These are phyloP conservation scores for Phoronis australis DNA, from an alignment of 2,888 invertebrate species.

Conservation along the genomic window DNA sequence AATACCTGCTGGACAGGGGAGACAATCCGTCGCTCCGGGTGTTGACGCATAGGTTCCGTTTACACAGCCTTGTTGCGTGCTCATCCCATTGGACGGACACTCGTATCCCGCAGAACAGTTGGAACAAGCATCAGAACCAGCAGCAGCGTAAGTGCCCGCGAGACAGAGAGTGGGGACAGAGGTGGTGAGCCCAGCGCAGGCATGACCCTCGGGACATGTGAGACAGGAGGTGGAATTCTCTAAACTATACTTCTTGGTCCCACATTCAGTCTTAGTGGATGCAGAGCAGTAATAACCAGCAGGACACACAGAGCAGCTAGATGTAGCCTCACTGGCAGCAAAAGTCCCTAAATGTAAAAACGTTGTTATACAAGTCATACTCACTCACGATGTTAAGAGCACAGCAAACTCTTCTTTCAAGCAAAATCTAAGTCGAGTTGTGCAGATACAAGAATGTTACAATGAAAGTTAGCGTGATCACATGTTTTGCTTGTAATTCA, in stretches of 20 bases:
- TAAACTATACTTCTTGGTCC: conserved; percentile 27
- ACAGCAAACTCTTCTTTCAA: too few species aligned
- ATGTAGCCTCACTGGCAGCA: too few species aligned
- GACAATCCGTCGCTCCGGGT: conserved; percentile 20
- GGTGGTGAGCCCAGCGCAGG: neutral
- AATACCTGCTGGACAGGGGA: conserved; percentile 27
- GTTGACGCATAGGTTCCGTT: conserved; percentile 19
- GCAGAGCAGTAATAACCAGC: conserved; percentile 31
- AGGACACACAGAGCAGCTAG: conserved; percentile 35
- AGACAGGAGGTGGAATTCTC: conserved; percentile 24
- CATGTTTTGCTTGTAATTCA: neutral
- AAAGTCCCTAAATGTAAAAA: too few species aligned
- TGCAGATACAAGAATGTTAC: too few species aligned
- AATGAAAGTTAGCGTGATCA: conserved; percentile 1
- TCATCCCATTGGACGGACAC: conserved; percentile 7
- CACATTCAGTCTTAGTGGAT: conserved; percentile 24
- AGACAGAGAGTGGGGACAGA: conserved; percentile 5
- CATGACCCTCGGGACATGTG: conserved; percentile 26
- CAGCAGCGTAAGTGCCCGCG: conserved; percentile 13
- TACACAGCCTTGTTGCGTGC: conserved; percentile 3
- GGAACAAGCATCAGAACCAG: conserved; percentile 8
- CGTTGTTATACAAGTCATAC: too few species aligned
- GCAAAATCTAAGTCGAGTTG: too few species aligned
- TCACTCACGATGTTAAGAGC: too few species aligned
- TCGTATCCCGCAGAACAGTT: conserved; percentile 3